These are phyloP conservation scores for Siphonodentalium dalli DNA, from an alignment of 2,888 invertebrate genomes.

Conservation along the genomic window DNA sequence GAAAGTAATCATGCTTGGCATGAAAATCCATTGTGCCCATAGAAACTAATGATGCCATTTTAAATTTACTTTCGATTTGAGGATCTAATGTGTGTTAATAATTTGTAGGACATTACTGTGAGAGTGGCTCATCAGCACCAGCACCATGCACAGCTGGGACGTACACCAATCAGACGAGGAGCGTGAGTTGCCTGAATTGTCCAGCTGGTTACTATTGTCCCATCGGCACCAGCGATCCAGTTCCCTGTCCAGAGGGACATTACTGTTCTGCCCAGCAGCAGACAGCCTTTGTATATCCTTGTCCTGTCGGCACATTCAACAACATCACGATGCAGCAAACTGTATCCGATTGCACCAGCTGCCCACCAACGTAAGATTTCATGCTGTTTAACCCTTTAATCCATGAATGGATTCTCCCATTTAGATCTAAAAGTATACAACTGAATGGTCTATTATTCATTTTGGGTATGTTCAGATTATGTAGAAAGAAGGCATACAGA, in stretches of 20 bases:
- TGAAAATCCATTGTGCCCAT: too few species aligned
- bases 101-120: conserved; percentile 51
- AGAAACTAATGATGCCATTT: too few species aligned
- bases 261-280: conserved; percentile 41
- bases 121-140: conserved; percentile 40
- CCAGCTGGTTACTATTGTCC: conserved; percentile 57
- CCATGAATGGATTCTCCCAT: too few species aligned
- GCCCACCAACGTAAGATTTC: conserved; percentile 58
- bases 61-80: too few species aligned
- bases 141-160: conserved; percentile 46
- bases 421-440: too few species aligned
- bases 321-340: conserved; percentile 48
- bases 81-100: too few species aligned
- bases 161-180: conserved; percentile 44
- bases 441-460: too few species aligned
- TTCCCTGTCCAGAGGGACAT: conserved; percentile 55
- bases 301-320: conserved; percentile 55
- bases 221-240: conserved; percentile 49
- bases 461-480: too few species aligned
- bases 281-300: conserved; percentile 38
- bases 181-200: conserved; percentile 43
- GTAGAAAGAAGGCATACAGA: too few species aligned
- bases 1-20: too few species aligned
- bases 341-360: conserved; percentile 43
- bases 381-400: not conserved